Evolutionary conservation across 2,113 vertebrate species (phyloP).

Genomic region (Alectura lathami): DNA sequence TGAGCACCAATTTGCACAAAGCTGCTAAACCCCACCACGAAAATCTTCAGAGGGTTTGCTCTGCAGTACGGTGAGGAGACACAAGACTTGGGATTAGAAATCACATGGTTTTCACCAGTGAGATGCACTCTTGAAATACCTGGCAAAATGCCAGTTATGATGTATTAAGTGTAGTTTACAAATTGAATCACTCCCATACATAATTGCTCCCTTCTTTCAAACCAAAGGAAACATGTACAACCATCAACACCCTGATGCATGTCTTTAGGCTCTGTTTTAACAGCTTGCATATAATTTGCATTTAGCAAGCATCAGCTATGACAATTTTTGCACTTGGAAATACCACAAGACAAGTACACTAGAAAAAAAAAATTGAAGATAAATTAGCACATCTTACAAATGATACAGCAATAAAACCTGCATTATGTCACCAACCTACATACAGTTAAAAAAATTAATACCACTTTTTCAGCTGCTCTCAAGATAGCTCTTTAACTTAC

Average conservation of each 20-base stretch:
- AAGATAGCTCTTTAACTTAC: not conserved
- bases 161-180: not conserved
- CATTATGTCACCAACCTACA: not conserved
- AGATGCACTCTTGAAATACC: not conserved
- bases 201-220: slow-evolving; percentile 58
- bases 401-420: not conserved
- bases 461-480: not conserved
- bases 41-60: not conserved
- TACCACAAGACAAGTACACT: not conserved
- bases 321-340: not conserved
- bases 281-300: not conserved
- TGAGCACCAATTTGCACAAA: not conserved
- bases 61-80: not conserved
- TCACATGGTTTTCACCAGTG: not conserved
- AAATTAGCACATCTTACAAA: not conserved
- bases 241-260: slow-evolving; percentile 6
- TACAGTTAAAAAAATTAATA: not conserved
- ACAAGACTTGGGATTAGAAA: not conserved
- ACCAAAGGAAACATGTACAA: not conserved
- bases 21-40: not conserved
- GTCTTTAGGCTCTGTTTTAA: slow-evolving; percentile 41
- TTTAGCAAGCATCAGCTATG: not conserved
- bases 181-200: slow-evolving; percentile 14
- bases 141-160: not conserved
- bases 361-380: not conserved